phyloP scores from a whole-genome alignment of 2,797 vertebrate species.

The Eutrigla gurnardus region DNA sequence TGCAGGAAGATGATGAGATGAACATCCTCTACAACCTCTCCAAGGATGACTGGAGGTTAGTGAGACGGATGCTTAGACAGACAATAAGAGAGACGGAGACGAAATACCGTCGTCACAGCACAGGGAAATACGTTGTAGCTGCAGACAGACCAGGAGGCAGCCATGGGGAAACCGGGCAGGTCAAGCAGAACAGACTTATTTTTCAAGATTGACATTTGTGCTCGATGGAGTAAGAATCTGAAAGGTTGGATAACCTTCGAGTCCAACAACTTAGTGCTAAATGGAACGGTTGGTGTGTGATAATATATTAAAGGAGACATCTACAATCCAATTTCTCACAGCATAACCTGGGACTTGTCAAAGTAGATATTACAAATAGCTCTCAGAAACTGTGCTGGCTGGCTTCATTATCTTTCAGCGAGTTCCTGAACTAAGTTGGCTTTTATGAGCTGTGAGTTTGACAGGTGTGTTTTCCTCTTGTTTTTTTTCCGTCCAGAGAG shows the following conservation, averaged over 20 bases:
- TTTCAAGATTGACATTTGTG: constrained; percentile 24
- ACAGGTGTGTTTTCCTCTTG: constrained; percentile 14
- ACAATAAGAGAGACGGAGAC: constrained; percentile 1
- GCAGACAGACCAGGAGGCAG: constrained; percentile 10
- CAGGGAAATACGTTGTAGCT: constrained; percentile 79
- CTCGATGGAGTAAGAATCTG: constrained; percentile 14
- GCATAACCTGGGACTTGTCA: constrained; percentile 36
- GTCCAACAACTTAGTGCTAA: constrained; percentile 39
- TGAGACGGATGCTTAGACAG: background rate
- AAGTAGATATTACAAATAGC: constrained; percentile 54
- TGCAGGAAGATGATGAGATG: constrained; percentile 99
- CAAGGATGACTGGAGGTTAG: constrained; percentile 99
- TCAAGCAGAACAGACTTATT: constrained; percentile 16
- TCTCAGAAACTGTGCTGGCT: constrained; percentile 26
- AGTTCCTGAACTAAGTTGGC: constrained; percentile 29
- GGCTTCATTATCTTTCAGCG: constrained; percentile 35
- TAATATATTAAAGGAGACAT: constrained; percentile 47
- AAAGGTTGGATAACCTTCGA: constrained; percentile 40
- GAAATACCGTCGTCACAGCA: constrained; percentile 41
- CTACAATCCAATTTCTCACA: constrained; percentile 31
- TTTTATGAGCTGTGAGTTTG: constrained; percentile 37
- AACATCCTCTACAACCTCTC: constrained; percentile 98
- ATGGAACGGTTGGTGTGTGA: constrained; percentile 31
- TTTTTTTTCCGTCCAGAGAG: constrained; percentile 84
- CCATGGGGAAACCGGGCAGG: constrained; percentile 6